Base-by-base conservation (phyloP, 2,113 vertebrate genomes). In the Aptenodytes patagonicus region DNA sequence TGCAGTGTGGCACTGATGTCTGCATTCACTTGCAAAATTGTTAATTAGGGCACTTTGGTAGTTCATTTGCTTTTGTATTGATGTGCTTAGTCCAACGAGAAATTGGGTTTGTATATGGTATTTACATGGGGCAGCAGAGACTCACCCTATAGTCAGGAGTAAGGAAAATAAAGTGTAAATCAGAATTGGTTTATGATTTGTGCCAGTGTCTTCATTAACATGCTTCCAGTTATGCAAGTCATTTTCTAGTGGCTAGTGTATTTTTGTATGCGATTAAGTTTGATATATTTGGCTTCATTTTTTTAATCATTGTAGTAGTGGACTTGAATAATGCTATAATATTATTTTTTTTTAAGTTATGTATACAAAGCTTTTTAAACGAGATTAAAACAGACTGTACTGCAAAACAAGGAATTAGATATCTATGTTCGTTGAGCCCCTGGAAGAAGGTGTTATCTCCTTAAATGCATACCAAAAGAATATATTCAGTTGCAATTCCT, bases 1-100 rank as follows among this genome's bases (percentile, higher is more conserved):
- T 97, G 96, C 98, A 97, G 98, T 98, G 98, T 98, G 98, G 97
- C 97, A 87, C 98, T 99, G 98, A 98, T 99, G 98, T 99, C 98
- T 98, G 98, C 98, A 99, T 99, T 99, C 99, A 99, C 98, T 98
- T 99, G 99, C 99, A 99, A 99, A 99, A 98, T 98, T 98, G 98
- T 99, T 99, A 98, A 98, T 99, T 98, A 98, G 98, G 98, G 97
- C 98, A 98, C 98, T 98, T 97, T 96, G 98, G 98, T 98, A 98
- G 97, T 98, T 99, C 98, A 99, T 99, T 99, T 99, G 98, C 98
- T 98, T 99, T 99, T 98, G 98, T 98, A 98, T 98, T 99, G 98
- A 98, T 98, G 98, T 98, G 96, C 98, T 98, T 98, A 98, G 98
- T 98, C 98, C 97, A 98, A 98, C 92, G 97, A 98, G 98, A 98